Evolutionary conservation across 2,113 vertebrate species (phyloP).

Genomic region (Pangasianodon hypophthalmus): DNA sequence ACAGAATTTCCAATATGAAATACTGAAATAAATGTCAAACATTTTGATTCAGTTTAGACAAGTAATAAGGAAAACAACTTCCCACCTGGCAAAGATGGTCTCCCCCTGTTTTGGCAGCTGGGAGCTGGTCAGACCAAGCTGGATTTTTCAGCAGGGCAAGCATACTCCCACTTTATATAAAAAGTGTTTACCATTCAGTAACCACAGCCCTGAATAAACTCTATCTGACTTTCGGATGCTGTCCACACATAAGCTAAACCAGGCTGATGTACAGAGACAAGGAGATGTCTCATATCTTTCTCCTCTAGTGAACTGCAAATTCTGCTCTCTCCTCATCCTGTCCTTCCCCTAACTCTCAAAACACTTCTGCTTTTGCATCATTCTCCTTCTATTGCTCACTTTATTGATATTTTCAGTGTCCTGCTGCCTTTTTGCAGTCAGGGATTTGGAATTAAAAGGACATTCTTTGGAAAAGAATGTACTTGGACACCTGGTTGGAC

Average conservation of each 20-base stretch:
- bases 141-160: background rate
- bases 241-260: slow-evolving; percentile 67
- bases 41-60: background rate
- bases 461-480: slow-evolving; percentile 69
- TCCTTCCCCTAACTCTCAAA: slow-evolving; percentile 16
- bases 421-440: slow-evolving; percentile 81
- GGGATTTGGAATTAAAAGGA: slow-evolving; percentile 75
- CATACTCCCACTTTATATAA: background rate
- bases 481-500: slow-evolving; percentile 46
- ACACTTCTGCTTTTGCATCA: slow-evolving; percentile 72
- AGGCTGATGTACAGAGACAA: slow-evolving; percentile 84
- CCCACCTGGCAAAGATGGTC: background rate
- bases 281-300: slow-evolving; percentile 77
- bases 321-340: slow-evolving; percentile 74
- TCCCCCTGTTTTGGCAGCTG: background rate
- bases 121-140: background rate
- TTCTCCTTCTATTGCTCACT: slow-evolving; percentile 84
- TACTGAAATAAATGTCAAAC: background rate
- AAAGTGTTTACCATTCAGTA: slow-evolving; percentile 35
- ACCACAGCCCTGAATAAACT: slow-evolving; percentile 8
- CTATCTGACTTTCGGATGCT: slow-evolving; percentile 43
- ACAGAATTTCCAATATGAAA: background rate
- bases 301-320: slow-evolving; percentile 79
- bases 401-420: slow-evolving; percentile 85
- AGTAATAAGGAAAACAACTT: background rate